Evolutionary conservation across 1,140 invertebrate genomes (phyloP).

Genomic region (Brachionus calyciflorus): DNA sequence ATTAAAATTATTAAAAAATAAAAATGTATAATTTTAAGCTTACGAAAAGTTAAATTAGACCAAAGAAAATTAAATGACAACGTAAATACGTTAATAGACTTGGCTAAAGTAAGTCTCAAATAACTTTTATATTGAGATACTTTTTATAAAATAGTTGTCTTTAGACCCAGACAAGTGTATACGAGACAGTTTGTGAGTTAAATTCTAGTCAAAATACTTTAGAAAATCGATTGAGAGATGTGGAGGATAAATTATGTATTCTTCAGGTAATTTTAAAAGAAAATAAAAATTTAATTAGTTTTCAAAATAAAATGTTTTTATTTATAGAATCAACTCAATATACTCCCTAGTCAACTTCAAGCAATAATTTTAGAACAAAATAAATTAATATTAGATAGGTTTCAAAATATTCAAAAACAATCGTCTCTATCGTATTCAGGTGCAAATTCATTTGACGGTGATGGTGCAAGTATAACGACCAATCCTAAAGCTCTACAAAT

Average conservation of each 20-base stretch:
- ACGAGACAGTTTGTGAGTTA: conserved; percentile 43
- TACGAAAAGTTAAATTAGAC: conserved; percentile 47
- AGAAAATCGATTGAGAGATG: conserved; percentile 29
- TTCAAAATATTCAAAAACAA: conserved; percentile 21
- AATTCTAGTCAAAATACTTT: conserved; percentile 31
- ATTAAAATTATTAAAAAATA: too few species aligned
- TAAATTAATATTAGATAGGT: conserved; percentile 10
- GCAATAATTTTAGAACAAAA: conserved; percentile 30
- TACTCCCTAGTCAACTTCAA: conserved; percentile 26
- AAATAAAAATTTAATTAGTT: neutral
- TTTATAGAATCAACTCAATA: conserved; percentile 21
- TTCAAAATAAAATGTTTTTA: neutral
- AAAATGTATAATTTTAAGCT: too few species aligned
- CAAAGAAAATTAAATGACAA: conserved; percentile 47
- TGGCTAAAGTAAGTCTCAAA: conserved; percentile 23
- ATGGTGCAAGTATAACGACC: conserved; percentile 17
- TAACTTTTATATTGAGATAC: neutral
- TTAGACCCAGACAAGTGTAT: conserved; percentile 41
- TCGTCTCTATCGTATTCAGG: conserved; percentile 37
- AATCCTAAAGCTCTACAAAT: conserved; percentile 37
- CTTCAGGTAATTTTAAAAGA: conserved; percentile 15
- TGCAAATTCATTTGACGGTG: conserved; percentile 42
- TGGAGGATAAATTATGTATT: conserved; percentile 37
- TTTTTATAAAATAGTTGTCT: neutral
- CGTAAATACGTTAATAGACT: conserved; percentile 40